Percentiles rank a stretch among this genome's conserved stretches.
Evolutionary conservation across 2,797 vertebrate genomes (phyloP).

Genomic region (Xerus rutilus): DNA sequence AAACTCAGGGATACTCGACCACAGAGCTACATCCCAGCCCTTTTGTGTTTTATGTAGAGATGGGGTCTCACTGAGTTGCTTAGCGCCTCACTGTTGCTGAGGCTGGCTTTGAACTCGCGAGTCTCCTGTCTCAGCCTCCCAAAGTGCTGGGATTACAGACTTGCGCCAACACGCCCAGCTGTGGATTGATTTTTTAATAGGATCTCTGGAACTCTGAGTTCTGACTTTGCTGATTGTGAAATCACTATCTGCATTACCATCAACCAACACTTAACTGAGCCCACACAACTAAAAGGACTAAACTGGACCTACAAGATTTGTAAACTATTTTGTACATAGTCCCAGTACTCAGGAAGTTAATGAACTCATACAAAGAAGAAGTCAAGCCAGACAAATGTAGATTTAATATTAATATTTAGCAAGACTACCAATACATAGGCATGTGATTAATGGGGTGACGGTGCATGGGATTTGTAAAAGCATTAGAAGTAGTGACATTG

Average conservation of each 20-base stretch:
- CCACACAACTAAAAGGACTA: neutral
- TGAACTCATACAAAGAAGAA: conserved; percentile 1
- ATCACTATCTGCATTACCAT: neutral
- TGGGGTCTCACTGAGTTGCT: no score
- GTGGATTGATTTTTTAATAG: conserved; percentile 26
- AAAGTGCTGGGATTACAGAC: no score
- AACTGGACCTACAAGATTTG: neutral
- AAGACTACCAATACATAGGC: neutral
- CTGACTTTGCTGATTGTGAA: neutral
- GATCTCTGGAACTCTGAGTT: neutral
- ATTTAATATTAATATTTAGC: conserved; percentile 44
- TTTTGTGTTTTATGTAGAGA: no score
- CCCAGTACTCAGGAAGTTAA: neutral
- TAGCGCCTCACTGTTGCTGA: no score
- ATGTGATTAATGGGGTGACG: neutral
- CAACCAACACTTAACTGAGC: neutral
- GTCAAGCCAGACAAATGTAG: conserved; percentile 24
- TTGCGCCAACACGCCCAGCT: no score
- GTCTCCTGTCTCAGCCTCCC: no score
- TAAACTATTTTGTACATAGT: neutral
- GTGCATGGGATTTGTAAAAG: neutral
- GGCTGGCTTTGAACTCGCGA: no score
- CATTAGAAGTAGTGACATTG: conserved; percentile 19
- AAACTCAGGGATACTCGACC: no score
- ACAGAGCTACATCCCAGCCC: no score